Conservation (phyloP, 2,888 invertebrate genomes). For the Clivina fossor region DNA sequence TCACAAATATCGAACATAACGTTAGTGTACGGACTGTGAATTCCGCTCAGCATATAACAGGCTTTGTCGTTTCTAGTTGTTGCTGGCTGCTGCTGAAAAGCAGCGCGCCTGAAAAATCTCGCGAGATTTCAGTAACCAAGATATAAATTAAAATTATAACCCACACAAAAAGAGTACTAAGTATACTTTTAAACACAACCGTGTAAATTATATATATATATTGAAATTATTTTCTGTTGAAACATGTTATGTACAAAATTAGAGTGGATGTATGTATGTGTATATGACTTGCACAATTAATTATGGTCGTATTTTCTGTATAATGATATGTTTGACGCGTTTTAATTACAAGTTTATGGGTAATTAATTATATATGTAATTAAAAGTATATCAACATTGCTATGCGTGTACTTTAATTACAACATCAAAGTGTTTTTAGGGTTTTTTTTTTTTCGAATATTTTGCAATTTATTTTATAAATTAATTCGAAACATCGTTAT, state of each 20-base stretch:
- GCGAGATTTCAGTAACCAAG: too few species aligned
- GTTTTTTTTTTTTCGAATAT: neutral
- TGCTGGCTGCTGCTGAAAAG: too few species aligned
- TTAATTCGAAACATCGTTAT: neutral
- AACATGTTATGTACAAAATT: too few species aligned
- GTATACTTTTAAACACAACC: neutral
- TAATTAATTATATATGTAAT: constrained; percentile 1
- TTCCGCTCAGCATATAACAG: too few species aligned
- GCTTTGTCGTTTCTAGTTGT: too few species aligned
- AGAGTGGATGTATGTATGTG: too few species aligned
- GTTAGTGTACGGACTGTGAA: too few species aligned
- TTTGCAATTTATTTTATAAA: neutral
- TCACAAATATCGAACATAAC: constrained; percentile 26
- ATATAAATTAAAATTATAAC: constrained; percentile 18
- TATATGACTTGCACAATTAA: neutral
- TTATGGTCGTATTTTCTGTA: neutral
- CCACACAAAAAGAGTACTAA: constrained; percentile 2
- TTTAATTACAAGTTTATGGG: neutral
- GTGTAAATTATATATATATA: neutral
- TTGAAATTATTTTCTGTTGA: too few species aligned
- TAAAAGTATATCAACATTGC: neutral
- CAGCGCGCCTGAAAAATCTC: too few species aligned
- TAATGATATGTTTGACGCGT: neutral
- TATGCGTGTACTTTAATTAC: neutral
- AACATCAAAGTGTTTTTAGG: neutral